Percentiles rank a stretch among this genome's conserved stretches.
These are phyloP conservation scores for Cosmia trapezina DNA, from an alignment of 2,888 invertebrate genomes.

Conservation along the genomic window DNA sequence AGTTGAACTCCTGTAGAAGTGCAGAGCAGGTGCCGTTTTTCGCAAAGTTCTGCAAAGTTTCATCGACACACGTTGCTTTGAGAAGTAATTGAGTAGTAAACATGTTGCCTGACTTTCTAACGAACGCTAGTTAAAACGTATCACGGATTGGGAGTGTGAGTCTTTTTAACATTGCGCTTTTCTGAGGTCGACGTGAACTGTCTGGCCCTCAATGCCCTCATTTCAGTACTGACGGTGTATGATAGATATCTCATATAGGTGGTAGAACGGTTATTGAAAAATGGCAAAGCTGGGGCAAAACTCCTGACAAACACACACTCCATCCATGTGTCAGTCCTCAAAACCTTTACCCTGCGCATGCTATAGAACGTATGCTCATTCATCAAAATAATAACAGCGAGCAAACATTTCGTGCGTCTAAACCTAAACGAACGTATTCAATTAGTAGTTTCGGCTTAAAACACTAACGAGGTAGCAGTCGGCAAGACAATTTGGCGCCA, in stretches of 20 bases:
- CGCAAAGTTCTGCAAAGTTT: conserved; percentile 48
- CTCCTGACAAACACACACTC: background rate
- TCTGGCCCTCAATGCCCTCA: background rate
- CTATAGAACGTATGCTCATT: background rate
- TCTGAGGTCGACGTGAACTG: background rate
- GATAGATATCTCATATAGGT: too few relatives aligned
- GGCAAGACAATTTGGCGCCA: conserved; percentile 67
- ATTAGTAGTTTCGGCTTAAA: conserved; percentile 68
- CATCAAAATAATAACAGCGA: conserved; percentile 6
- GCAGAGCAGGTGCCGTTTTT: conserved; percentile 36
- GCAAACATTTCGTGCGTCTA: conserved; percentile 38
- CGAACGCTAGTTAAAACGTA: conserved; percentile 50
- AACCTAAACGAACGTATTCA: conserved; percentile 66
- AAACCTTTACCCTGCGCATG: background rate
- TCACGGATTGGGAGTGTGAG: conserved; percentile 16
- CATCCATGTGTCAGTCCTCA: background rate
- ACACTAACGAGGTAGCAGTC: conserved; percentile 69
- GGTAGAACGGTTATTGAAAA: background rate
- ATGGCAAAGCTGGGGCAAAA: background rate
- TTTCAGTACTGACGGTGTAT: background rate
- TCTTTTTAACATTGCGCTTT: conserved; percentile 24
- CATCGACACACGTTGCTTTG: conserved; percentile 51
- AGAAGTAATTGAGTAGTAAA: conserved; percentile 62
- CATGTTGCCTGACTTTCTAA: conserved; percentile 49
- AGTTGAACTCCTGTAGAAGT: conserved; percentile 24